phyloP scores from a whole-genome alignment of 1,140 invertebrate genomes.

The Zaprionus gabonicus region DNA sequence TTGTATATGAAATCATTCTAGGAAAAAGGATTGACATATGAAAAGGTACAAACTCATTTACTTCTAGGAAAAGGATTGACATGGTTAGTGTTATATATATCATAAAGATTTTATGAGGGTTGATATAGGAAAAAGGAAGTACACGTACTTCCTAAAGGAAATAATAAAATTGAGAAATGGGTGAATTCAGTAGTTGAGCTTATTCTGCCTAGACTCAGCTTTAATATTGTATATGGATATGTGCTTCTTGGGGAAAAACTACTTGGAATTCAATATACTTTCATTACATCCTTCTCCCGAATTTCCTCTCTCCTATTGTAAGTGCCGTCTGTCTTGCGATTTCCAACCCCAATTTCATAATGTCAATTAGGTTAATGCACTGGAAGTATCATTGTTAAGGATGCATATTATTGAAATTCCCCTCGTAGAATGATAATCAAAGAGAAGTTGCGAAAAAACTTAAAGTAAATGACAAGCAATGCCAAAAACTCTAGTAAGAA shows the following conservation, averaged over 20 bases:
- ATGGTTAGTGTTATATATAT: background rate
- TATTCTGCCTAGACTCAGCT: background rate
- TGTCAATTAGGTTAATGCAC: conserved; percentile 47
- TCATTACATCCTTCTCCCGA: background rate
- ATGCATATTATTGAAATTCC: background rate
- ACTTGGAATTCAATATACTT: background rate
- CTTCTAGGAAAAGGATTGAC: background rate
- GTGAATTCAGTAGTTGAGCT: too few species aligned
- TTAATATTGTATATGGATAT: background rate
- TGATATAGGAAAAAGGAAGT: too few species aligned
- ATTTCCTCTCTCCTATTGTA: background rate
- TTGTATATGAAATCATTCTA: background rate
- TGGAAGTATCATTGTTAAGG: conserved; percentile 10
- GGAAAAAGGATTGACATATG: background rate
- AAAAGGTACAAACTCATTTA: background rate
- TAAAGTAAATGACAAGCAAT: background rate
- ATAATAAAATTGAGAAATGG: too few species aligned
- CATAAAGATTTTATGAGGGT: too few species aligned
- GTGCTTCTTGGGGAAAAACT: background rate
- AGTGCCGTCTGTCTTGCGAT: background rate
- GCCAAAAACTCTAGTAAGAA: background rate
- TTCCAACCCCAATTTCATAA: conserved; percentile 11
- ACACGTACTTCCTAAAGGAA: too few species aligned
- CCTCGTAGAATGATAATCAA: background rate
- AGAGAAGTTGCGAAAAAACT: background rate